Conservation (phyloP, 2,113 vertebrate genomes). For the Entosphenus tridentatus region DNA sequence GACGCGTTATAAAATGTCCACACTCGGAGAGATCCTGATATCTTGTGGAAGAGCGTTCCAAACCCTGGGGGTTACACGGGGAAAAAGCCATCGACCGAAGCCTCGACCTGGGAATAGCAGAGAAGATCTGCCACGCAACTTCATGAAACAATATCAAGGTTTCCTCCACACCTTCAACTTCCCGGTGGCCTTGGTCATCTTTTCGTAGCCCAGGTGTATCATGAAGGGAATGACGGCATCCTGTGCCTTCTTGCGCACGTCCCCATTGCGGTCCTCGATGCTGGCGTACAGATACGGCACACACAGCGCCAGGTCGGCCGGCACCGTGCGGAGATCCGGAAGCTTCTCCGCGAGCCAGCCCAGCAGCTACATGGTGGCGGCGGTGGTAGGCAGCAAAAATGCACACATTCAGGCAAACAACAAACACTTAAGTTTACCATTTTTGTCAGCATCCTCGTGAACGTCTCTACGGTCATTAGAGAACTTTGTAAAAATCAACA, state of each 20-base stretch:
- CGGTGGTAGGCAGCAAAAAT: conserved; percentile 11
- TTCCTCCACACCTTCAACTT: conserved; percentile 55
- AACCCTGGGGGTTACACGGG: no score
- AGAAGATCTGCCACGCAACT: no score
- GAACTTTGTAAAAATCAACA: not conserved
- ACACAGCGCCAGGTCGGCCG: conserved; percentile 52
- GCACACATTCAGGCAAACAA: conserved; percentile 2
- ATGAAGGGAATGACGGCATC: conserved; percentile 78
- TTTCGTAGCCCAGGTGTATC: conserved; percentile 91
- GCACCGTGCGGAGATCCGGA: conserved; percentile 42
- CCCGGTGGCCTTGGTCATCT: conserved; percentile 67
- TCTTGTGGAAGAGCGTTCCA: no score
- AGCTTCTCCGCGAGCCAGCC: conserved; percentile 82
- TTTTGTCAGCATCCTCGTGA: no score
- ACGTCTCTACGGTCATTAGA: no score
- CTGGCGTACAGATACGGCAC: conserved; percentile 60
- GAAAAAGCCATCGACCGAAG: no score
- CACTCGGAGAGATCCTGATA: no score
- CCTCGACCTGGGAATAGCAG: no score
- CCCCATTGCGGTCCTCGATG: conserved; percentile 83
- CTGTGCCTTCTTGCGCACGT: conserved; percentile 85
- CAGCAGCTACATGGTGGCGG: conserved; percentile 30
- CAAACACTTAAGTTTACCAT: no score
- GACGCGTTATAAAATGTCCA: no score
- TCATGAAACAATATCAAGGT: no score